Base-by-base conservation (phyloP, 2,888 invertebrate genomes). In the Watsonalla binaria region DNA sequence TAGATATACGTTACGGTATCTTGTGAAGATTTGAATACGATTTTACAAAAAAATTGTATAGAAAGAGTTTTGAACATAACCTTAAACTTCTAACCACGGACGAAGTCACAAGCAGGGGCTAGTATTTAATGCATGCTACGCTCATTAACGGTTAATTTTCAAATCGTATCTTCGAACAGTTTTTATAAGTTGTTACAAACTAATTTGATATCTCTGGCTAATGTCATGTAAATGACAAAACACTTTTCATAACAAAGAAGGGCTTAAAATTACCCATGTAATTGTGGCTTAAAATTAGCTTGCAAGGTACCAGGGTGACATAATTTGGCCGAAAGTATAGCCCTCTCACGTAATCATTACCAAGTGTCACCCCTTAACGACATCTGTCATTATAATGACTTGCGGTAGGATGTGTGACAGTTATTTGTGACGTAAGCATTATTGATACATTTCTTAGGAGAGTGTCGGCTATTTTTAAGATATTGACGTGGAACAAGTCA, bases 301-400 rank as follows among this genome's bases (percentile, higher is more conserved):
- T 59, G 60, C 54, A 57, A 52, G 49, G 15, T 14, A 50, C 62
- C 15, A 14, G 49, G 14, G 63, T 58, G 71, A 68, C 70, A 71
- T 80, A 79, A 80, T 81, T 74, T 67, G 61, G 58, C 71, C 63
- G 70, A 80, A 81, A 80, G 73, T 68, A 74, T 65, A 71, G 66
- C 68, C 68, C 59, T 66, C 61, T 61, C 37, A 48, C 61, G 63
- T 70, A 76, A 80, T 78, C 74, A 71, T 65, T 55, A 51, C 53
- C 63, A 60, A 65, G 63, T 70, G 68, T 72, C 68, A 74, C 71
- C 76, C 75, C 74, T 71, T 80, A 70, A 68, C 68, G 76, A 70
- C 82, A 80, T 80, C 75, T 82, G 82, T 74, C 56, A 59, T 53
- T 54, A 60, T 80, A 82, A 82, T 78, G 82, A 79, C 70, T 62